phyloP scores from a whole-genome alignment of 2,888 invertebrate genomes.

The Drosophila koepferae region DNA sequence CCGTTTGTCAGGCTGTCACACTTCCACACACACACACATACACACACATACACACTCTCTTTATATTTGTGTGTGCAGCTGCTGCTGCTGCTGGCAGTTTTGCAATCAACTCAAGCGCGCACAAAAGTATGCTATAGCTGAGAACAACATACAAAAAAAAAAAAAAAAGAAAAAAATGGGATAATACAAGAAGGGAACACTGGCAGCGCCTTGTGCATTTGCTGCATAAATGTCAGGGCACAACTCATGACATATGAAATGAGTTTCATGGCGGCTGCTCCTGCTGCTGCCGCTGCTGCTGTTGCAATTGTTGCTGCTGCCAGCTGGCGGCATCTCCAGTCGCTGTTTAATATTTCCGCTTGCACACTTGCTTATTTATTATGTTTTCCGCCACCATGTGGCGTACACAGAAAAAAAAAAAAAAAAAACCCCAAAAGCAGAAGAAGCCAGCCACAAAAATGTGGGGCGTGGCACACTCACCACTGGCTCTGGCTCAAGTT shows the following conservation, averaged over 20 bases:
- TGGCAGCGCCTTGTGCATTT: conserved; percentile 57
- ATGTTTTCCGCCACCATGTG: conserved; percentile 71
- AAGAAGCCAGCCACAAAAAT: not conserved
- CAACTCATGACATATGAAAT: conserved; percentile 71
- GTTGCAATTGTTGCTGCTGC: conserved; percentile 37
- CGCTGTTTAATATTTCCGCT: conserved; percentile 79
- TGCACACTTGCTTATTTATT: conserved; percentile 79
- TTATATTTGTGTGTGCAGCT: conserved; percentile 23
- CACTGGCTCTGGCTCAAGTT: conserved; percentile 37
- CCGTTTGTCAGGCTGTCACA: conserved; percentile 53
- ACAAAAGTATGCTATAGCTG: conserved; percentile 54
- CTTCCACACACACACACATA: not conserved
- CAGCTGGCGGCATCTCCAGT: conserved; percentile 63
- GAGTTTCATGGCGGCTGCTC: conserved; percentile 52
- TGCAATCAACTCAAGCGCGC: conserved; percentile 67
- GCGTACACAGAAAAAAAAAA: conserved; percentile 35
- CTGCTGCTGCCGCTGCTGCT: conserved; percentile 31
- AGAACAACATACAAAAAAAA: not conserved
- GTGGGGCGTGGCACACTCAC: not conserved
- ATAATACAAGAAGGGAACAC: conserved; percentile 3
- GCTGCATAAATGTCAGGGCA: conserved; percentile 69
- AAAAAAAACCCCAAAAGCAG: not conserved
- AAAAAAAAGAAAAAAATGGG: not conserved
- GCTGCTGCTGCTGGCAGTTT: conserved; percentile 53
- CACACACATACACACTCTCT: not conserved